Conservation (phyloP, 2,113 vertebrate species). For the Oenanthe melanoleuca region DNA sequence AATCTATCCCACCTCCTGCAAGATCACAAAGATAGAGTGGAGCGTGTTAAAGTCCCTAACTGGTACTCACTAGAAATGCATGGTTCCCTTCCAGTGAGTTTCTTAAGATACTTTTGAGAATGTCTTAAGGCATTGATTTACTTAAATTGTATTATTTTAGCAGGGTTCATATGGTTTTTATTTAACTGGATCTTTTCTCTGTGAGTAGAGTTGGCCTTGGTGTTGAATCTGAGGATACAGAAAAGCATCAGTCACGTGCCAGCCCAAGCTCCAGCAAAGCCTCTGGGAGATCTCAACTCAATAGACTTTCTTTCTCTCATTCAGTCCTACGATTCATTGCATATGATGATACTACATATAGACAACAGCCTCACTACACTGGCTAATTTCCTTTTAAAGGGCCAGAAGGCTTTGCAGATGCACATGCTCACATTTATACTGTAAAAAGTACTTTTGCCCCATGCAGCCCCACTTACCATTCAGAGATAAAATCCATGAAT, state of each 20-base stretch:
- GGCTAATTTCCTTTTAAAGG: neutral
- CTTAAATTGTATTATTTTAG: slow-evolving; percentile 9
- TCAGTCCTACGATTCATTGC: neutral
- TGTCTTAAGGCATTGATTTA: neutral
- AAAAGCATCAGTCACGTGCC: neutral
- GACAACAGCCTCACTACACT: neutral
- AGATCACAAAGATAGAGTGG: neutral
- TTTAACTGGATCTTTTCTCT: slow-evolving; percentile 17
- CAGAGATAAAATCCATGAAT: neutral
- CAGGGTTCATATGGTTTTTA: neutral
- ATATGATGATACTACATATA: neutral
- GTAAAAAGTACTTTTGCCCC: neutral
- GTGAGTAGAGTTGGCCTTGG: neutral
- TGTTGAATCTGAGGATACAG: neutral
- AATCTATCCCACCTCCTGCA: neutral
- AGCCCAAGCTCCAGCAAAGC: neutral
- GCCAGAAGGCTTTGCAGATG: neutral
- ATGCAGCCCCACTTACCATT: neutral
- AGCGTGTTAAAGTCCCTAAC: neutral
- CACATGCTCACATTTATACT: neutral
- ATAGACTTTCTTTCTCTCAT: neutral
- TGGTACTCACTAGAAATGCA: neutral
- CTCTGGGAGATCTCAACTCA: neutral
- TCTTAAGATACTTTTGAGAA: neutral
- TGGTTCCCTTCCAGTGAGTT: neutral